phyloP scores from a whole-genome alignment of 1,140 invertebrate genomes.

The Tetraneura akinire region DNA sequence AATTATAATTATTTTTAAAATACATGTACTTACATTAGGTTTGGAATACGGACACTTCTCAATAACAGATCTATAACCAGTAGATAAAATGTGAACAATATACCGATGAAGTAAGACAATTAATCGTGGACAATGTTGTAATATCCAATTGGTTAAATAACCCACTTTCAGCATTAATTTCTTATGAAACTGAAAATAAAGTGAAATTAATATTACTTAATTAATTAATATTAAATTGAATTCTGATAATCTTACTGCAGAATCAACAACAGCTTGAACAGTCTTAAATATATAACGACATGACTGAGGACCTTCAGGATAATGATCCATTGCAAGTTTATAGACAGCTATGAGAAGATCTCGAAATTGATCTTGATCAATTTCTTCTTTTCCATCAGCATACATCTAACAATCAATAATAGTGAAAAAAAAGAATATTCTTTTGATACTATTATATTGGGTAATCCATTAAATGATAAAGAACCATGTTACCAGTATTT shows the following conservation, averaged over 20 bases:
- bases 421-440: constrained; percentile 33
- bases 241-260: constrained; percentile 63
- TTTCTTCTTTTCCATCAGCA: constrained; percentile 61
- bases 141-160: constrained; percentile 78
- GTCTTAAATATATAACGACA: constrained; percentile 69
- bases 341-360: constrained; percentile 72
- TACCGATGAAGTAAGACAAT: constrained; percentile 77
- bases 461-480: too few relatives aligned
- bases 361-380: constrained; percentile 65
- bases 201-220: constrained; percentile 48
- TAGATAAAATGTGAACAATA: constrained; percentile 75
- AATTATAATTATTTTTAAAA: neutral
- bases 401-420: constrained; percentile 59
- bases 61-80: constrained; percentile 66
- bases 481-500: too few relatives aligned
- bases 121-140: constrained; percentile 73
- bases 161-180: constrained; percentile 72
- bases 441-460: neutral
- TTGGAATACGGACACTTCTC: constrained; percentile 51
- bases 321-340: constrained; percentile 74
- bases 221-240: neutral
- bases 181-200: constrained; percentile 68
- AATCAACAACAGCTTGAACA: constrained; percentile 69
- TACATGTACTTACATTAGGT: constrained; percentile 52
- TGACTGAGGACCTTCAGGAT: constrained; percentile 64